phyloP scores from a whole-genome alignment of 2,888 invertebrate species.

The Cheilosia variabilis region DNA sequence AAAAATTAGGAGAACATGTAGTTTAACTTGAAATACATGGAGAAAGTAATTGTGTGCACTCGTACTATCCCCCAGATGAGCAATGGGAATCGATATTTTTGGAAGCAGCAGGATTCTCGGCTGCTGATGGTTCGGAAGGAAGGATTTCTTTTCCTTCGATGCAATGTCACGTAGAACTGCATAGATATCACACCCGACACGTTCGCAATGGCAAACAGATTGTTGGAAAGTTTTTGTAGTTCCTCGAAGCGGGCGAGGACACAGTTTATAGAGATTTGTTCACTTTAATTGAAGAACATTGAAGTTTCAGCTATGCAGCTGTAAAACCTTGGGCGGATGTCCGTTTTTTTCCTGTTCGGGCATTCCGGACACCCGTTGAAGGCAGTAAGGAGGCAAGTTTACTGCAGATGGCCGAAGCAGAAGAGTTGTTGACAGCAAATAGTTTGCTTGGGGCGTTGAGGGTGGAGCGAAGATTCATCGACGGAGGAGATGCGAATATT shows the following conservation, averaged over 20 bases:
- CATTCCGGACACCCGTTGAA: neutral
- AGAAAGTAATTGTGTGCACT: slow-evolving; percentile 3
- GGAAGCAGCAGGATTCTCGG: too few relatives aligned
- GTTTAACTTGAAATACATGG: neutral
- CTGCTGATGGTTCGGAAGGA: slow-evolving; percentile 9
- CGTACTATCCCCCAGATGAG: neutral
- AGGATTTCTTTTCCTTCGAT: slow-evolving; percentile 11
- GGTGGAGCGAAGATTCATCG: too few relatives aligned
- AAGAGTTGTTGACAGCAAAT: too few relatives aligned
- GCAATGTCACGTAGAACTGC: slow-evolving; percentile 41
- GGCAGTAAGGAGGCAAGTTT: neutral
- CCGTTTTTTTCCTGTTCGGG: neutral
- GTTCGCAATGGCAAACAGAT: slow-evolving; percentile 28
- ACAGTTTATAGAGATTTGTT: neutral
- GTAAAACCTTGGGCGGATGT: neutral
- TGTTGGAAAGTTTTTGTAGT: slow-evolving; percentile 14
- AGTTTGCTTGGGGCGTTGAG: too few relatives aligned
- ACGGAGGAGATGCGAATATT: too few relatives aligned
- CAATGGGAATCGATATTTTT: slow-evolving; percentile 19
- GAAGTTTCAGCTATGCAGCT: neutral
- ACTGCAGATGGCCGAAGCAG: too few relatives aligned
- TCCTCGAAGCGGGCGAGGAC: neutral
- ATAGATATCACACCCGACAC: slow-evolving; percentile 27
- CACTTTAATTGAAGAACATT: slow-evolving; percentile 8
- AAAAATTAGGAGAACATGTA: slow-evolving; percentile 14